Evolutionary conservation across 2,113 vertebrate species (phyloP), one percentile per base, ranked within the genome.

Genomic region (Gobius niger): DNA sequence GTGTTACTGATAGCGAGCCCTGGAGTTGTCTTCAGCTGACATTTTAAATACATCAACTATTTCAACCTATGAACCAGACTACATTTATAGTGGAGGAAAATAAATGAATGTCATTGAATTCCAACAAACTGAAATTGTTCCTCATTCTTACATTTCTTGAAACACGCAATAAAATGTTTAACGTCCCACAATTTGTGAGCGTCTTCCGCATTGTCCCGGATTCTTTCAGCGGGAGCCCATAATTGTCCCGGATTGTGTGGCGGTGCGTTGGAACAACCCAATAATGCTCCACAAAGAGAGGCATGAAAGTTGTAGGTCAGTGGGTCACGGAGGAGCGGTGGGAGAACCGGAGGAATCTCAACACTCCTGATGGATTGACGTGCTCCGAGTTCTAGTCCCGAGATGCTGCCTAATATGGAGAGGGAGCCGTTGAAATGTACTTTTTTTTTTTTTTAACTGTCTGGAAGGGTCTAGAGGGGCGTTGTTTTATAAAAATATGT

Each of bases 361-460:
- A 59, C 44, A 46, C 63, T 65, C 59, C 7, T 89, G 85, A 85
- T 49, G 51, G 82, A 88, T 85, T 86, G 86, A 88, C 85, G 81
- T 82, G 76, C 67, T 73, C 74, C 81, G 82, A 87, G 76, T 86
- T 85, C 85, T 59, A 42, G 1, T 75, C 10, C 44, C 67, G 70
- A 81, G 82, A 76, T 59, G 63, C 69, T 62, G 74, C 67, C 73
- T 73, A 82, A 87, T 82, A 73, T 82, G 77, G 72, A 52, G 47
- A 70, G 83, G 51, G 80, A 81, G 82, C 82, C 13, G 51, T 34
- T 62, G 10, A 34, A 7, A 1, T 7, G 50, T 7, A 2, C 34
- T 61, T 70, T 78, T 14, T 80, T 78, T 84, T 82, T 68, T 87
- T 84, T 42, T 70, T 88, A 78, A 81, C 73, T 78, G 78, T 82